phyloP scores from a whole-genome alignment of 2,797 vertebrate species.

The Gymnothorax javanicus region DNA sequence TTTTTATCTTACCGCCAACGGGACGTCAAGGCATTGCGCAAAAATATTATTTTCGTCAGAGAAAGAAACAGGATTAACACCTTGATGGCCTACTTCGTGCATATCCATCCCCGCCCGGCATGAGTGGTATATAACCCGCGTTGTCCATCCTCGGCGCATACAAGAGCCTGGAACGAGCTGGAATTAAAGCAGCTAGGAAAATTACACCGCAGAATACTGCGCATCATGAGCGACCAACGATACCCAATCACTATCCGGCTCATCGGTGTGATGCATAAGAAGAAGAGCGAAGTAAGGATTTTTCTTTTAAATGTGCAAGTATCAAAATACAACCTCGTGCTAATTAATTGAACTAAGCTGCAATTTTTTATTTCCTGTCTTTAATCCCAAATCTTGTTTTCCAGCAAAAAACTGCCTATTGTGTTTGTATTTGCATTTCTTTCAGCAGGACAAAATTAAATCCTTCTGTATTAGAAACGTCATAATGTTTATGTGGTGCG shows the following conservation, averaged over 20 bases:
- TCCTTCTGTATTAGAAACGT: too few species aligned
- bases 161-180: not conserved
- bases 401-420: too few species aligned
- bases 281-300: conserved; percentile 64
- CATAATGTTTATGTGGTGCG: too few species aligned
- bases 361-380: too few species aligned
- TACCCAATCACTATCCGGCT: conserved; percentile 62
- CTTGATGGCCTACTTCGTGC: not conserved
- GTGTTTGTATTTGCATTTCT: too few species aligned
- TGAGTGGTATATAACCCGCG: not conserved
- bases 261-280: conserved; percentile 70
- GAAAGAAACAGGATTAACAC: not conserved
- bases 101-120: not conserved
- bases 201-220: not conserved
- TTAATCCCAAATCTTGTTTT: too few species aligned
- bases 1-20: too few species aligned
- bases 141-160: not conserved
- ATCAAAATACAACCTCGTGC: not conserved
- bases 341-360: too few species aligned
- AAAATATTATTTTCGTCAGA: not conserved
- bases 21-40: too few species aligned
- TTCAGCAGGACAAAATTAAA: too few species aligned
- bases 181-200: not conserved
- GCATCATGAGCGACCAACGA: conserved; percentile 60
- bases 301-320: not conserved